Conservation (phyloP, 2,888 invertebrate genomes). For the Drosophila paracracens region DNA sequence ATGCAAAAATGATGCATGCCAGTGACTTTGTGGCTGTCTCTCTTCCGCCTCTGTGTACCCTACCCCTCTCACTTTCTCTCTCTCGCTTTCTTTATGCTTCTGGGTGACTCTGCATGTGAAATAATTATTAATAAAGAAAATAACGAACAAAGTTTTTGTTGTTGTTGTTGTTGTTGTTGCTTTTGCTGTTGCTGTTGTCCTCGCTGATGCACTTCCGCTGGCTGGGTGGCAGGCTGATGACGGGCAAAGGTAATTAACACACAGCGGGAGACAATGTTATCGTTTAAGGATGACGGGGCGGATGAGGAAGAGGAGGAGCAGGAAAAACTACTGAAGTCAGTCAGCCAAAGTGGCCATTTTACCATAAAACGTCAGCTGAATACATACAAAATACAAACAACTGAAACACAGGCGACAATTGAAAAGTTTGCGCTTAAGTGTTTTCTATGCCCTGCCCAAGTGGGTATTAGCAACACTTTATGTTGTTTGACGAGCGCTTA, state of each 20-base stretch:
- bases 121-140: conserved; percentile 79
- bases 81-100: conserved; percentile 17
- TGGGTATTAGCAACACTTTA: background rate
- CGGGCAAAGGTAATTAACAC: conserved; percentile 69
- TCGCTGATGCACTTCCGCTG: conserved; percentile 55
- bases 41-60: conserved; percentile 12
- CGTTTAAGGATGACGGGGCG: background rate
- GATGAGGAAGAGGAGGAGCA: no score
- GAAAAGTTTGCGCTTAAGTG: conserved; percentile 34
- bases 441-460: conserved; percentile 18
- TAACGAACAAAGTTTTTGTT: conserved; percentile 57
- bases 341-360: conserved; percentile 43
- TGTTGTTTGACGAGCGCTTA: background rate
- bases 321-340: conserved; percentile 19
- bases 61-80: conserved; percentile 10
- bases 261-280: conserved; percentile 46
- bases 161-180: conserved; percentile 20
- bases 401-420: conserved; percentile 18
- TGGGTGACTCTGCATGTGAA: conserved; percentile 57
- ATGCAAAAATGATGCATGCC: conserved; percentile 51
- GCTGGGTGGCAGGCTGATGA: conserved; percentile 23
- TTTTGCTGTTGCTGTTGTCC: conserved; percentile 29
- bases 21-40: conserved; percentile 5
- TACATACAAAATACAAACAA: conserved; percentile 1
- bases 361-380: conserved; percentile 2